Conservation (phyloP, 1,140 invertebrate genomes). For the Drosophila melanica region DNA sequence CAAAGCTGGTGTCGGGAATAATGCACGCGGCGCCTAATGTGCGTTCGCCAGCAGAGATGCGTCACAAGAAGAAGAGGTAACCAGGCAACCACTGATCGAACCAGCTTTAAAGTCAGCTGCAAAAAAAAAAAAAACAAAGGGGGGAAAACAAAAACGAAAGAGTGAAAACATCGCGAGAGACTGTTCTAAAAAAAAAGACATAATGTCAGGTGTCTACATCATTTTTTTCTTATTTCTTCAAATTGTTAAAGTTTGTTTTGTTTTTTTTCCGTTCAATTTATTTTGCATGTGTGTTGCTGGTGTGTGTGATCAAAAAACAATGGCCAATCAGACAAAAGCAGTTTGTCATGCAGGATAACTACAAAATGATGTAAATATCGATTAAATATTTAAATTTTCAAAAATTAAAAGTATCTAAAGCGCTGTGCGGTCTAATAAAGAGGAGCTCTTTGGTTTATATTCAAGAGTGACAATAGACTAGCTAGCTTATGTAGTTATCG, state of each 20-base stretch:
- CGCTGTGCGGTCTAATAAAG: not conserved
- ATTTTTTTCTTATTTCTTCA: not conserved
- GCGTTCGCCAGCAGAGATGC: slow-evolving; percentile 80
- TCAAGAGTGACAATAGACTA: no score
- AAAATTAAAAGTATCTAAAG: not conserved
- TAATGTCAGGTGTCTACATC: not conserved
- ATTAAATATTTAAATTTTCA: not conserved
- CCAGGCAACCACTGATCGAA: not conserved
- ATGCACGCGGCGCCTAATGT: slow-evolving; percentile 75
- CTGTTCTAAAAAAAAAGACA: no score
- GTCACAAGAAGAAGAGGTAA: slow-evolving; percentile 83
- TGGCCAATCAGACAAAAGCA: slow-evolving; percentile 68
- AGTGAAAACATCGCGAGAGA: not conserved
- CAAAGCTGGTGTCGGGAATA: slow-evolving; percentile 76
- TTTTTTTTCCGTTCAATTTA: not conserved
- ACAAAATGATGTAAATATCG: slow-evolving; percentile 75
- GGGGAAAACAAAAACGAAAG: not conserved
- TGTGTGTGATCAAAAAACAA: slow-evolving; percentile 4
- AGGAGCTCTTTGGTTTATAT: not conserved
- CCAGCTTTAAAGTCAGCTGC: not conserved
- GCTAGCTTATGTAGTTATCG: not conserved
- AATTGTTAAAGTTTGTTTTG: not conserved
- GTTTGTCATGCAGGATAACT: slow-evolving; percentile 81
- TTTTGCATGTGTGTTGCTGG: slow-evolving; percentile 35
- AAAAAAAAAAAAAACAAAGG: not conserved